Evolutionary conservation across 2,113 vertebrate species (phyloP).

Genomic region (Grantiella picta): DNA sequence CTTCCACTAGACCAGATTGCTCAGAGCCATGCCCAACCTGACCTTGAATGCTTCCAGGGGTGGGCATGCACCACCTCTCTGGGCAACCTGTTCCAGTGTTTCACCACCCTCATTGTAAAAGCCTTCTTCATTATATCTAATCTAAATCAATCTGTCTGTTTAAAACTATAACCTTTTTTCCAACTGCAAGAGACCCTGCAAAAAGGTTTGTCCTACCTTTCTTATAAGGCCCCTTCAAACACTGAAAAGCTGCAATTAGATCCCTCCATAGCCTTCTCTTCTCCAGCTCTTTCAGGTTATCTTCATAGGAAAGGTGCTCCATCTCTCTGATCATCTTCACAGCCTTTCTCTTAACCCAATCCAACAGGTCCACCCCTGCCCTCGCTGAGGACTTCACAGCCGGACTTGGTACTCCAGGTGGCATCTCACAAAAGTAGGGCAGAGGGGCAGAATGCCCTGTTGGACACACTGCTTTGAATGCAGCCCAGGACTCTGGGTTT

Average conservation of each 20-base stretch:
- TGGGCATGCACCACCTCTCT: not conserved
- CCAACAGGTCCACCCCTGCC: not conserved
- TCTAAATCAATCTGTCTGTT: not conserved
- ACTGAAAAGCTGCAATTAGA: not conserved
- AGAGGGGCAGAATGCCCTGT: not conserved
- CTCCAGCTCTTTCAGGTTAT: not conserved
- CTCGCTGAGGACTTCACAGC: not conserved
- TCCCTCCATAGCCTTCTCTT: not conserved
- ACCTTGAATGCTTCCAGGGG: not conserved
- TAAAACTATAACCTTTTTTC: not conserved
- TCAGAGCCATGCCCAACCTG: rapidly evolving
- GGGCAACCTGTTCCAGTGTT: not conserved
- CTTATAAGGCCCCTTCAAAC: not conserved
- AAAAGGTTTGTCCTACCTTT: not conserved
- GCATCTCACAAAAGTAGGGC: not conserved
- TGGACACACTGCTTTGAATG: not conserved
- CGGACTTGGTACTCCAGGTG: not conserved
- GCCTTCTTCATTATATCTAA: not conserved
- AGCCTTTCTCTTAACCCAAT: not conserved
- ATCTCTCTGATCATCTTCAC: not conserved
- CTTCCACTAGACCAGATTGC: not conserved
- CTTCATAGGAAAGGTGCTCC: not conserved
- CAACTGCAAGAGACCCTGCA: not conserved
- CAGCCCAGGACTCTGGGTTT: not conserved
- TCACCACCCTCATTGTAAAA: not conserved